These are phyloP conservation scores for Abscondita cerata DNA, from an alignment of 2,888 invertebrate species.

Conservation along the genomic window DNA sequence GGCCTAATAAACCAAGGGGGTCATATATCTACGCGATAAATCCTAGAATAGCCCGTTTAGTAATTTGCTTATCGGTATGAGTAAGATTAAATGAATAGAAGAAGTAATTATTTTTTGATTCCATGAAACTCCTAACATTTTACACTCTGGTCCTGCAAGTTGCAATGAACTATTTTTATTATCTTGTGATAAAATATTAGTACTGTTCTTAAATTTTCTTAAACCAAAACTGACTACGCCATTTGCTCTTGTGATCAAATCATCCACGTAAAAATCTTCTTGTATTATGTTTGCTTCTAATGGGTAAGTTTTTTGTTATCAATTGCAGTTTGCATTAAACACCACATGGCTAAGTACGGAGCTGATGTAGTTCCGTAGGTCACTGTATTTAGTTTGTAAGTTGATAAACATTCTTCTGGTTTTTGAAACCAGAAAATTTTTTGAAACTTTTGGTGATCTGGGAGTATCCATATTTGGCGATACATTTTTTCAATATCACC, in stretches of 20 bases:
- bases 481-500: too few species aligned
- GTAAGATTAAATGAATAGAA: not conserved
- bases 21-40: not conserved
- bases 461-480: not conserved
- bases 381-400: not conserved
- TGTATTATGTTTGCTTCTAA: not conserved
- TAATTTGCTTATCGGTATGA: not conserved
- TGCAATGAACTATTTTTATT: too few species aligned
- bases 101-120: too few species aligned
- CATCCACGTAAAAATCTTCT: too few species aligned
- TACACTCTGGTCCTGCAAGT: too few species aligned
- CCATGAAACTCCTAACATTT: too few species aligned
- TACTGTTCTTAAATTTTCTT: too few species aligned
- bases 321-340: not conserved
- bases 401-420: not conserved
- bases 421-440: not conserved
- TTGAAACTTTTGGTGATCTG: not conserved
- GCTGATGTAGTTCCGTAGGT: not conserved
- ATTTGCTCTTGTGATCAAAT: not conserved
- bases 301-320: too few species aligned
- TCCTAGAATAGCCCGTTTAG: not conserved
- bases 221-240: not conserved
- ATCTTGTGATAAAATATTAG: too few species aligned
- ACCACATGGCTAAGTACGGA: not conserved
- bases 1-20: not conserved